These are phyloP conservation scores for Pampusana beccarii DNA, from an alignment of 2,113 vertebrate species.

Conservation along the genomic window DNA sequence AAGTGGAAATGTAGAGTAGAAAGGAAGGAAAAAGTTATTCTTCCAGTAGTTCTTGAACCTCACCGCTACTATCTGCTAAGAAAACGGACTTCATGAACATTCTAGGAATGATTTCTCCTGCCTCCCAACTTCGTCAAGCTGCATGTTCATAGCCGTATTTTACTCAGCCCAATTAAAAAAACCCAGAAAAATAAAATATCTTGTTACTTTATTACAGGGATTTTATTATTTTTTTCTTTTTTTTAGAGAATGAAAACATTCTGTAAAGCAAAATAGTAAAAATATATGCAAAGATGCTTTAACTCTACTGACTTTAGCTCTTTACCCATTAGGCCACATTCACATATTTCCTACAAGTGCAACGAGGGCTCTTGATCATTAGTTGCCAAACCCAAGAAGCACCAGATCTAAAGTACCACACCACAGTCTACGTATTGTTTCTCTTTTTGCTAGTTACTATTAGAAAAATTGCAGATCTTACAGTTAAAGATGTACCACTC, in stretches of 20 bases:
- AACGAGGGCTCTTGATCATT: not conserved
- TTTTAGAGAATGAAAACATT: not conserved
- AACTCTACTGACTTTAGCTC: not conserved
- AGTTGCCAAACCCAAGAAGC: not conserved
- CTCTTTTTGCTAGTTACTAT: not conserved
- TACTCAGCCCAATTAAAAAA: not conserved
- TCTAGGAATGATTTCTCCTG: not conserved
- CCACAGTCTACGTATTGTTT: not conserved
- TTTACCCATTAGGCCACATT: not conserved
- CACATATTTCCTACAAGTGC: not conserved
- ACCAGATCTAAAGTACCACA: not conserved
- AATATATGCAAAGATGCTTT: not conserved
- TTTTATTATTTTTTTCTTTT: not conserved
- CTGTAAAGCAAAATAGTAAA: not conserved
- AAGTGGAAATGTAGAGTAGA: not conserved
- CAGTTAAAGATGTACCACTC: not conserved
- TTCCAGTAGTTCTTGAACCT: not conserved
- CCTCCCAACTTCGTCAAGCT: not conserved
- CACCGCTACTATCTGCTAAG: not conserved
- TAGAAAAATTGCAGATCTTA: not conserved
- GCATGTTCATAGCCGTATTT: not conserved
- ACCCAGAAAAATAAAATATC: not conserved
- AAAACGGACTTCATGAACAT: not conserved
- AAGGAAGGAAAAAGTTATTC: not conserved
- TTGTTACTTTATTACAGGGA: not conserved